Evolutionary conservation across 2,888 invertebrate genomes (phyloP).

Genomic region (Anagyrus pseudococci): DNA sequence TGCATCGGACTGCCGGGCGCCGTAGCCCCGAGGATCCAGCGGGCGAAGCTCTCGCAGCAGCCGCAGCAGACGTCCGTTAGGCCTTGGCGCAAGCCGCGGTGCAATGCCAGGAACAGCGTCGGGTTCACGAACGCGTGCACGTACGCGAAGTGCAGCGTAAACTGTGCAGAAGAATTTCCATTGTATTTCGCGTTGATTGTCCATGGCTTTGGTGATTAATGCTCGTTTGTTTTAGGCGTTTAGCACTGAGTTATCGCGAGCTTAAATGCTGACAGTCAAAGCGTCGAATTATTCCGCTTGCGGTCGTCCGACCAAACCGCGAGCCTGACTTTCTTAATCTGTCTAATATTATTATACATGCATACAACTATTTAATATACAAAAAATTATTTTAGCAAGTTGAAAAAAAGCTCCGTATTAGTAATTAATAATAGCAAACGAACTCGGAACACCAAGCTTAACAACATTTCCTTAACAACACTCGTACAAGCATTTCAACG

Average conservation of each 20-base stretch:
- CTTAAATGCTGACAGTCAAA: slow-evolving; percentile 2
- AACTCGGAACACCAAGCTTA: too few species aligned
- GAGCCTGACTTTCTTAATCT: slow-evolving; percentile 15
- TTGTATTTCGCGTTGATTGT: not conserved
- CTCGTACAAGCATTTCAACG: too few species aligned
- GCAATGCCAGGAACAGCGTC: slow-evolving; percentile 78
- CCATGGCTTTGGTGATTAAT: too few species aligned
- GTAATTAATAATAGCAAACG: too few species aligned
- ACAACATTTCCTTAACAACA: too few species aligned
- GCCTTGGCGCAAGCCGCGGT: slow-evolving; percentile 77
- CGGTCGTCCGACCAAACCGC: slow-evolving; percentile 15
- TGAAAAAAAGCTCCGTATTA: too few species aligned
- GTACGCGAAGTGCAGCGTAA: slow-evolving; percentile 86
- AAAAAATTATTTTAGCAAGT: too few species aligned
- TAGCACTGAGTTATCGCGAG: not conserved
- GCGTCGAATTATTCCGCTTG: slow-evolving; percentile 12
- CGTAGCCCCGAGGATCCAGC: slow-evolving; percentile 65
- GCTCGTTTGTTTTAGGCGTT: too few species aligned
- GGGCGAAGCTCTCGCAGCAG: slow-evolving; percentile 71
- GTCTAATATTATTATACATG: too few species aligned
- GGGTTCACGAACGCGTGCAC: slow-evolving; percentile 87
- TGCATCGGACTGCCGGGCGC: slow-evolving; percentile 38
- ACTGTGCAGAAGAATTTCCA: slow-evolving; percentile 62
- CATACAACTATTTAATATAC: too few species aligned
- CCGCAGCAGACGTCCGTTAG: slow-evolving; percentile 79